A percentile compares a stretch with the other conserved stretches of the same genome.
Conservation (phyloP, 2,113 vertebrate genomes). For the Todiramphus chloris region DNA sequence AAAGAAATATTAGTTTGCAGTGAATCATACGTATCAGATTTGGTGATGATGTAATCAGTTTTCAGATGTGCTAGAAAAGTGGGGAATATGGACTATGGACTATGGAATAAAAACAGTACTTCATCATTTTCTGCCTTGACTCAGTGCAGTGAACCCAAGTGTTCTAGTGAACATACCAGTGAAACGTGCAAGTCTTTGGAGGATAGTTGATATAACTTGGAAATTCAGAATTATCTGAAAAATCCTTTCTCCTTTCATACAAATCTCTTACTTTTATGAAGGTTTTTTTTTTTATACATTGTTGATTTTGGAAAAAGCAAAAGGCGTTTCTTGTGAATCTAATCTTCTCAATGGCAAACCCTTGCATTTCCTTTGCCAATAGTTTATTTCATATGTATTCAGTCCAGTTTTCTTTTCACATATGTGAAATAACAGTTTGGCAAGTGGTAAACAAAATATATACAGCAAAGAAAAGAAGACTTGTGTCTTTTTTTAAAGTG, state of each 20-base stretch:
- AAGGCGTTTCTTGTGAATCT: constrained; percentile 59
- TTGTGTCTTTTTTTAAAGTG: neutral
- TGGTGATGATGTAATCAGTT: neutral
- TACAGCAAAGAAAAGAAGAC: neutral
- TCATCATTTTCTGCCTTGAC: neutral
- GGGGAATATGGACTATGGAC: neutral
- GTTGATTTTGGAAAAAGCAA: constrained; percentile 53
- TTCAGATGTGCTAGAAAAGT: neutral
- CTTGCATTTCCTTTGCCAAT: constrained; percentile 49
- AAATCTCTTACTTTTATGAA: neutral
- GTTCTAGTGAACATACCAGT: neutral
- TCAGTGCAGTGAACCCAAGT: neutral
- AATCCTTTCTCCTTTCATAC: neutral
- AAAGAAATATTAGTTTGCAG: neutral
- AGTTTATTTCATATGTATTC: constrained; percentile 62
- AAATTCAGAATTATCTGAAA: constrained; percentile 29
- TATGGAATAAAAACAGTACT: neutral
- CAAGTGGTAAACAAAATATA: constrained; percentile 40
- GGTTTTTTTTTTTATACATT: neutral
- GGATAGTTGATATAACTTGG: neutral
- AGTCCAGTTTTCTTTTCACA: constrained; percentile 67
- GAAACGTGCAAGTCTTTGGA: neutral
- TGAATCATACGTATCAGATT: neutral
- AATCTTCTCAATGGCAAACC: constrained; percentile 66
- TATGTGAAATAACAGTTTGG: constrained; percentile 67